These are phyloP conservation scores for Phenganax marumi DNA, from an alignment of 92 coral and sea anemone genomes.

Conservation along the genomic window DNA sequence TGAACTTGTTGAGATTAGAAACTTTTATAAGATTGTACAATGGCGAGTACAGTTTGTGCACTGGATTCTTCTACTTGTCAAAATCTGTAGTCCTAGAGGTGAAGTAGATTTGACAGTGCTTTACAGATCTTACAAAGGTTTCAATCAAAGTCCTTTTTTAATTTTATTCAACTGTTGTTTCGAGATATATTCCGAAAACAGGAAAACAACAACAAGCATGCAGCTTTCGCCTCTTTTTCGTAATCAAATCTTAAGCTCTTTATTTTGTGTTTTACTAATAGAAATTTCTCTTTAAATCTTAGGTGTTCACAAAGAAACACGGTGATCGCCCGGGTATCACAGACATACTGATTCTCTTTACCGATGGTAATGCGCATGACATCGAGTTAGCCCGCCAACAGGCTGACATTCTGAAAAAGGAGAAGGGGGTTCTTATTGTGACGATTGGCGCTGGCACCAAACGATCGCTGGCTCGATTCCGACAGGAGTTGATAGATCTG, in stretches of 20 bases:
- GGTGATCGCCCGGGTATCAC: conserved; percentile 29
- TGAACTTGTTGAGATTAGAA: not conserved
- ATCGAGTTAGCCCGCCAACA: not conserved
- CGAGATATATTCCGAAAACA: too few relatives aligned
- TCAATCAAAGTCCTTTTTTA: too few relatives aligned
- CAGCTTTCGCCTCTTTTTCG: too few relatives aligned
- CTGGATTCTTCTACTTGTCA: too few relatives aligned
- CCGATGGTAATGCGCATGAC: conserved; percentile 39
- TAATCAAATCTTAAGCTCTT: too few relatives aligned
- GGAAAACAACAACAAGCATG: too few relatives aligned
- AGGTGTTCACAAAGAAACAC: conserved; percentile 9
- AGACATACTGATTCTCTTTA: conserved; percentile 17
- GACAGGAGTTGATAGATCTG: conserved; percentile 13
- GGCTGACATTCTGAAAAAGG: not conserved
- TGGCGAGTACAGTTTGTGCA: too few relatives aligned
- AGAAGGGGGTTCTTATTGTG: conserved; percentile 16
- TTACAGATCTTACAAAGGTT: too few relatives aligned
- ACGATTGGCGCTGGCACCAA: conserved; percentile 16
- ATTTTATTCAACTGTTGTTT: too few relatives aligned
- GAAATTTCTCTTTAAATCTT: not conserved
- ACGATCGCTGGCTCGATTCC: not conserved
- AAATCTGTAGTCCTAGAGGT: too few relatives aligned
- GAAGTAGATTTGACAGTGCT: too few relatives aligned
- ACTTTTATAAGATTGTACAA: not conserved
- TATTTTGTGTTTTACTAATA: not conserved